phyloP scores from a whole-genome alignment of 2,888 invertebrate species.

The Hipparchia semele region DNA sequence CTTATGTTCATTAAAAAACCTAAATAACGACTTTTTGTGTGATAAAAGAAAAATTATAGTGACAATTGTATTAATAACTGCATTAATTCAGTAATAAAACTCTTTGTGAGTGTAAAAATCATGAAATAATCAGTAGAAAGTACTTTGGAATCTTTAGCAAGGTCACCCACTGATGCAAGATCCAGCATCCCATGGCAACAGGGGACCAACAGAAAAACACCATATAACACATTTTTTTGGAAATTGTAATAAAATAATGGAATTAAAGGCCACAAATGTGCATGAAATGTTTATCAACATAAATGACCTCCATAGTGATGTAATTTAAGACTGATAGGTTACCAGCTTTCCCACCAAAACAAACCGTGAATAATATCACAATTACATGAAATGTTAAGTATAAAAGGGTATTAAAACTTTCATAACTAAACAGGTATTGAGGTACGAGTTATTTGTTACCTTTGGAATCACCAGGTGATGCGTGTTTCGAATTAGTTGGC shows the following conservation, averaged over 20 bases:
- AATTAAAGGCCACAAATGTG: slow-evolving; percentile 48
- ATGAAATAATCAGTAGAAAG: slow-evolving; percentile 61
- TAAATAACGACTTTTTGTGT: not conserved
- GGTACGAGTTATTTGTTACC: slow-evolving; percentile 53
- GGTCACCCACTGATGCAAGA: slow-evolving; percentile 62
- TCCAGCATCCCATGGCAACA: slow-evolving; percentile 19
- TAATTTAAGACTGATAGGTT: slow-evolving; percentile 74
- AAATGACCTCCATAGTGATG: slow-evolving; percentile 77
- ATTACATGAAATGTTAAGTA: not conserved
- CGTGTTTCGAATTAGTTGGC: slow-evolving; percentile 68
- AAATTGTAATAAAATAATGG: not conserved
- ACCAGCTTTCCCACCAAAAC: slow-evolving; percentile 78
- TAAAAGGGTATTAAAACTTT: slow-evolving; percentile 19
- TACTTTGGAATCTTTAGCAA: slow-evolving; percentile 50
- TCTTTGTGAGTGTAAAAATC: slow-evolving; percentile 5
- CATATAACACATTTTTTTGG: not conserved
- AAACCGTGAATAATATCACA: slow-evolving; percentile 37
- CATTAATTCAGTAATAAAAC: not conserved
- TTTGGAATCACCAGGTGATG: slow-evolving; percentile 65
- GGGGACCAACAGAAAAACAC: slow-evolving; percentile 8
- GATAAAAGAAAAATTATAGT: not conserved
- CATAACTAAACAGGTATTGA: slow-evolving; percentile 20
- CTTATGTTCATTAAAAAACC: not conserved
- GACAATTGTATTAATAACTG: not conserved
- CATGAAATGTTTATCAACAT: slow-evolving; percentile 77